Conservation (phyloP, 2,888 invertebrate genomes). For the Drosophila melanosoma region DNA sequence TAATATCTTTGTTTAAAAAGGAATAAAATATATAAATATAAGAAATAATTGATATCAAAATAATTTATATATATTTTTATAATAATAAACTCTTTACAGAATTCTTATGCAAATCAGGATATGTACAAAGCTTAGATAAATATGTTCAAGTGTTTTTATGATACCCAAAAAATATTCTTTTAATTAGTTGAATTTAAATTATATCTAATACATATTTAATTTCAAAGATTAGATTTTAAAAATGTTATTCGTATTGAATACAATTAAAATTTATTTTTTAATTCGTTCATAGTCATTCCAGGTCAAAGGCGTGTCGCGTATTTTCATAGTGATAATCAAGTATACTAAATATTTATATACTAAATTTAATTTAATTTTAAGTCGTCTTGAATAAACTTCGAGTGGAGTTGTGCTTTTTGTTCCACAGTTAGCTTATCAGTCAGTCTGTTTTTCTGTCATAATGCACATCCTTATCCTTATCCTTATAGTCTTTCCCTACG, state of each 20-base stretch:
- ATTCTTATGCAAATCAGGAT: not conserved
- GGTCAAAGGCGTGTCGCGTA: fast-evolving
- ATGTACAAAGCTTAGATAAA: not conserved
- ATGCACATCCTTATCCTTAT: conserved; percentile 28
- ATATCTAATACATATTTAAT: not conserved
- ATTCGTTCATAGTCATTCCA: too few species aligned
- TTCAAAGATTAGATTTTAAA: not conserved
- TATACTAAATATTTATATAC: not conserved
- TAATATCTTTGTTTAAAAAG: not conserved
- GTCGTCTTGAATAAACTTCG: not conserved
- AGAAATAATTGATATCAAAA: not conserved
- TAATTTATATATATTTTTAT: too few species aligned
- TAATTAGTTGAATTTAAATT: too few species aligned
- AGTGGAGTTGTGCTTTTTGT: not conserved
- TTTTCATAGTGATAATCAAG: not conserved
- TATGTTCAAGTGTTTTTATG: not conserved
- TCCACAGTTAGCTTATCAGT: conserved; percentile 4
- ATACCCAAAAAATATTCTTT: not conserved
- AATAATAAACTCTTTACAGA: not conserved
- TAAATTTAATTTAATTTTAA: not conserved
- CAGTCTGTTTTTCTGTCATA: conserved; percentile 10
- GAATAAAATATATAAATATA: not conserved
- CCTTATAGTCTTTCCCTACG: conserved; percentile 16
- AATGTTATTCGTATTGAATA: too few species aligned
- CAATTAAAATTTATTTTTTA: too few species aligned